Evolutionary conservation across 2,113 vertebrate genomes (phyloP), one percentile per base, ranked within the genome.

Genomic region (Todiramphus chloris): DNA sequence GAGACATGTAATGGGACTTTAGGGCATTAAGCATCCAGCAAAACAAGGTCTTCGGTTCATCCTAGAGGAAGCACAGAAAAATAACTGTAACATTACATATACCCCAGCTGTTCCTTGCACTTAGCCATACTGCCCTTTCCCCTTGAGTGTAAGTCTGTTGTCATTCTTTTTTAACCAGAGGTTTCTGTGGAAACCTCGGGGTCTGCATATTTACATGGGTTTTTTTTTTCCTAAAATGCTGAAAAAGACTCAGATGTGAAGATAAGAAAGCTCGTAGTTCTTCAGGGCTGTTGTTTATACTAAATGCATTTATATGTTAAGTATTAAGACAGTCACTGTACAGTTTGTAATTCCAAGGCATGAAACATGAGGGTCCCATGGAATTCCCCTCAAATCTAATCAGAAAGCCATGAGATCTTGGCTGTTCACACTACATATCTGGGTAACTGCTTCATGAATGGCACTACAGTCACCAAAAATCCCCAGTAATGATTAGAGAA

Each of bases 41-140:
- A 92, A 96, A 73, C 50, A 93, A 87, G 81, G 53, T 88, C 81
- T 86, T 95, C 60, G 39, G 80, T 74, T 78, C 69, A 88, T 93
- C 87, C 73, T 68, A 74, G 70, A 88, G 78, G 90, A 91, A 95
- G 23, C 18, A 18, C 7, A 59, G 84, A 79, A 89, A 93, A 95
- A 85, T 85, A 93, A 83, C 91, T 27, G 41, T 51, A 91, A 73
- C 48, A 31, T 60, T 37, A n/a, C 68, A 90, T 83, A 64, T 72
- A 94, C 28, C 44, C 37, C 4, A 73, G 60, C 67, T 96, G 91
- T 93, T 91, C 78, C 81, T 86, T 83, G 48, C 70, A 86, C 60
- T 94, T 85, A 96, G 59, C 93, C 63, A n/a, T 70, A 46, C 68
- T 93, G 93, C 81, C 90, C 73, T 90, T 95, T 95, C 64, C 72